These are phyloP conservation scores for Mohoua ochrocephala DNA, from an alignment of 2,113 vertebrate species.

Conservation along the genomic window DNA sequence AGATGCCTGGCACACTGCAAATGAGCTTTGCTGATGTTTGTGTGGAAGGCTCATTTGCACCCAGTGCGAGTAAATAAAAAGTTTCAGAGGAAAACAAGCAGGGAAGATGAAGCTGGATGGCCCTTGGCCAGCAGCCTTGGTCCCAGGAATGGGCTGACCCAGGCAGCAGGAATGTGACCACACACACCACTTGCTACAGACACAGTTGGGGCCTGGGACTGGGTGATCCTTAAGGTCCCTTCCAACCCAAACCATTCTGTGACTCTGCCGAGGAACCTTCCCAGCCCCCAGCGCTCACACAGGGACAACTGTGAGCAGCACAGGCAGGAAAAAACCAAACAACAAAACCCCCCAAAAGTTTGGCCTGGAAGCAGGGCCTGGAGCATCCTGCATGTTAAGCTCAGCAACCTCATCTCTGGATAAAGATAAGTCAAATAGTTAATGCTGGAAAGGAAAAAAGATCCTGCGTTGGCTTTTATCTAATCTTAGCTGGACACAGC, in stretches of 20 bases:
- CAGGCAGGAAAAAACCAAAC: neutral
- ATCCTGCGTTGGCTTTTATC: neutral
- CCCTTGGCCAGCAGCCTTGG: neutral
- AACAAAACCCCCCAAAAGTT: accelerated
- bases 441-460: neutral
- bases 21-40: neutral
- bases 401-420: neutral
- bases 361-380: neutral
- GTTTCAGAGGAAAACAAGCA: neutral
- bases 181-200: accelerated
- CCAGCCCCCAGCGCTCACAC: accelerated
- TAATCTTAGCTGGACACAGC: slow-evolving; percentile 36
- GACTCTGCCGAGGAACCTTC: neutral
- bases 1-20: neutral
- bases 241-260: neutral
- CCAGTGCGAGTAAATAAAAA: neutral
- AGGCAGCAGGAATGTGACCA: accelerated
- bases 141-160: accelerated
- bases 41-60: neutral
- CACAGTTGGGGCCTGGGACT: accelerated
- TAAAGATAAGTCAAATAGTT: neutral
- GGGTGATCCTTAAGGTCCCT: neutral
- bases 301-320: accelerated
- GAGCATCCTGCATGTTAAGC: accelerated
- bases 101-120: no score